Base-by-base conservation (phyloP, 2,113 vertebrate species). In the Chionodraco myersi region DNA sequence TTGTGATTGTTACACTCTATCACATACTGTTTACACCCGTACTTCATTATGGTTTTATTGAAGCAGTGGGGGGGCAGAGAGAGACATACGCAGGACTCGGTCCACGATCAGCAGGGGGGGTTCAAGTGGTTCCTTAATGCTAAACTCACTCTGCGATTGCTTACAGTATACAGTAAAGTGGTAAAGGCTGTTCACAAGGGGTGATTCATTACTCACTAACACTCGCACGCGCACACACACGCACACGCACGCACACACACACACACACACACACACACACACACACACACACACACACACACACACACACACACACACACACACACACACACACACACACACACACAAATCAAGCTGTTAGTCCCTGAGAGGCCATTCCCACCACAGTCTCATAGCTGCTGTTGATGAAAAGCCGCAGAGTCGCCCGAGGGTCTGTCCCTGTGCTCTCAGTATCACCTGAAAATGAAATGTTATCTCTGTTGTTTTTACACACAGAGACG, bases 121-220 rank as follows among this genome's bases (percentile, higher is more conserved):
- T 75, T 12, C 47, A 21, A 72, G 75, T 53, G 23, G 57, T 36
- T 82, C 85, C 66, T n/a, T 30, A 72, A 56, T 72, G 67, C 58
- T 84, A 63, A 77, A 67, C 63, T 77, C 70, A 59, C 53, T 44
- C 49, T 69, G 51, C 68, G 74, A 88, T 88, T 86, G 74, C 73
- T 70, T 75, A 21, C 21, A 21, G 21, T 21, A 21, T 88, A 82
- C 62, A 83, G 30, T 30, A 30, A 30, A 30, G 74, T 78, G 77
- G 75, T 80, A 65, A 70, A 83, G 52, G 75, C 15, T 14, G 75
- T 75, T 82, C 72, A 65, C 67, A 44, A 64, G 49, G 14, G 67
- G 72, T 86, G 88, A 89, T 83, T 87, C 84, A 86, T 85, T 68
- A 52, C 66, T 62, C 77, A 72, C 75, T 65, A 73, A 70, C 80